Conservation (phyloP, 2,797 vertebrate species). For the Lemur catta region DNA sequence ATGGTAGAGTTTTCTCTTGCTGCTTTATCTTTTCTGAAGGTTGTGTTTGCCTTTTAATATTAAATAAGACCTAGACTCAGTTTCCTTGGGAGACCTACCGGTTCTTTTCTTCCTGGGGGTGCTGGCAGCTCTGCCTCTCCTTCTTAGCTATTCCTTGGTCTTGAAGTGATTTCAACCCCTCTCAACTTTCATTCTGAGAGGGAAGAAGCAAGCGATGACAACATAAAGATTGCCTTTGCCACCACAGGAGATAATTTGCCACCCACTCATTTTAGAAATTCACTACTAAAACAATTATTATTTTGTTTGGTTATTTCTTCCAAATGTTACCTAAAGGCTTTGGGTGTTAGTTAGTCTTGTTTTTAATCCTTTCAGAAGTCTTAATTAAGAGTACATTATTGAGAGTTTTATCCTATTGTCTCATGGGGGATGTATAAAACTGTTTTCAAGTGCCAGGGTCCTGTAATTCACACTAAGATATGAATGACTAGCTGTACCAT, state of each 20-base stretch:
- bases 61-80: not conserved
- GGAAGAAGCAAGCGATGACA: not conserved
- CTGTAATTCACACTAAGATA: not conserved
- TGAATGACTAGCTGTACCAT: not conserved
- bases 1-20: not conserved
- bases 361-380: not conserved
- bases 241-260: not conserved
- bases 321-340: constrained; percentile 1
- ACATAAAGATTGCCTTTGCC: not conserved
- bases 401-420: not conserved
- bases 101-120: not conserved
- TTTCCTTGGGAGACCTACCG: not conserved
- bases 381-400: not conserved
- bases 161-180: not conserved
- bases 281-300: not conserved
- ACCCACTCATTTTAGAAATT: constrained; percentile 10
- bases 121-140: not conserved
- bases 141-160: not conserved
- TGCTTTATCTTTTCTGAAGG: not conserved
- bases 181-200: not conserved
- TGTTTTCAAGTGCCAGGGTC: not conserved
- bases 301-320: constrained; percentile 17
- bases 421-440: not conserved
- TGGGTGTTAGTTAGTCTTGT: not conserved
- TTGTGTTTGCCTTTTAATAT: not conserved